Evolutionary conservation across 1,140 invertebrate species (phyloP).

Genomic region (Araneus ventricosus): DNA sequence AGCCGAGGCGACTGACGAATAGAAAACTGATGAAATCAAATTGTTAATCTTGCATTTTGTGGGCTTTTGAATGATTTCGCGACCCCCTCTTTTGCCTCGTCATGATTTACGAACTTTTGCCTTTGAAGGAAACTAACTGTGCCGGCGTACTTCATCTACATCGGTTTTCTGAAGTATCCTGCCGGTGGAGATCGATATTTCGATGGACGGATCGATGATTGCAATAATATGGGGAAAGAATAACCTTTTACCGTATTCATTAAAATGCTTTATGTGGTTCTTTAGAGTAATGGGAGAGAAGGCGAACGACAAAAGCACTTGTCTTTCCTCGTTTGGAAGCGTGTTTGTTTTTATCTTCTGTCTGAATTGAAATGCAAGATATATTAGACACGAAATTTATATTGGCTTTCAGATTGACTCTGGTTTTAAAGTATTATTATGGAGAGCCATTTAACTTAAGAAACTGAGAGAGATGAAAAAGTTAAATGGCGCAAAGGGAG

Average conservation of each 20-base stretch:
- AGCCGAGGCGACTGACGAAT: neutral
- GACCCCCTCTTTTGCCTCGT: neutral
- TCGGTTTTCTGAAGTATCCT: constrained; percentile 21
- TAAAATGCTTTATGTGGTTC: constrained; percentile 13
- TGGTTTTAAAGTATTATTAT: neutral
- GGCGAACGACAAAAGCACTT: neutral
- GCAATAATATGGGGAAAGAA: neutral
- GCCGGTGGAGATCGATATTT: neutral
- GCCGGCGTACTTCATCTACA: neutral
- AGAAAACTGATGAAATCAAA: constrained; percentile 58
- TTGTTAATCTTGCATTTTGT: constrained; percentile 54
- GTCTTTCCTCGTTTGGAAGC: neutral
- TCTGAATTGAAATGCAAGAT: neutral
- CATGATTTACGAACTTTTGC: constrained; percentile 35
- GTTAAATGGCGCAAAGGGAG: no score
- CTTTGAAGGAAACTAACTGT: constrained; percentile 17
- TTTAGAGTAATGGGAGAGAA: neutral
- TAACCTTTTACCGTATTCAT: constrained; percentile 11
- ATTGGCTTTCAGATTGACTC: neutral
- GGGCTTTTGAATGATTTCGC: constrained; percentile 5
- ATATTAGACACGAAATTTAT: neutral
- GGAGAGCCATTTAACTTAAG: neutral
- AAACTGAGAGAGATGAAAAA: no score
- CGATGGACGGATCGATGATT: constrained; percentile 23
- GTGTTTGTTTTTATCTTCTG: neutral